phyloP scores from a whole-genome alignment of 2,797 vertebrate species.

The Sebastes goodei region DNA sequence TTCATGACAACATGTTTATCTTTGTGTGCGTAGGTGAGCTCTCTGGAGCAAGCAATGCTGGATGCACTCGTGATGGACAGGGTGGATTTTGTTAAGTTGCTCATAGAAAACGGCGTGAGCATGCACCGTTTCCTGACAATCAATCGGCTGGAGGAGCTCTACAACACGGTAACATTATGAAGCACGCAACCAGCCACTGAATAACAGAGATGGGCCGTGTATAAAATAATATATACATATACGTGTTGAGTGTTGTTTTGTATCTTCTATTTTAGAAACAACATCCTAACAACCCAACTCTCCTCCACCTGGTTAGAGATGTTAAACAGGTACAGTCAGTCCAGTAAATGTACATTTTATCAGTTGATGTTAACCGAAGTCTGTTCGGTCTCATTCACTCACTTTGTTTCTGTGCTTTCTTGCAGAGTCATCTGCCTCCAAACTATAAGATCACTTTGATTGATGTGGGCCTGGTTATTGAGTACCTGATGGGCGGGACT shows the following conservation, averaged over 20 bases:
- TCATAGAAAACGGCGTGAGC: constrained; percentile 99
- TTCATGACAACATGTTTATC: not conserved
- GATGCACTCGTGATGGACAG: constrained; percentile 98
- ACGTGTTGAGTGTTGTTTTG: not conserved
- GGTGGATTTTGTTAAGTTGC: constrained; percentile 97
- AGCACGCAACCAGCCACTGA: not conserved
- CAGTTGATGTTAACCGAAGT: not conserved
- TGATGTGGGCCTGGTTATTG: constrained; percentile 96
- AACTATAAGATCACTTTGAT: constrained; percentile 98
- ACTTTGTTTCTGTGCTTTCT: not conserved
- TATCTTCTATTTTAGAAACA: constrained; percentile 87
- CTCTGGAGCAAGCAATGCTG: constrained; percentile 97
- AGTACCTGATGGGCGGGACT: constrained; percentile 97
- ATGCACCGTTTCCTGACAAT: constrained; percentile 99
- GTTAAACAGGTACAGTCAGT: constrained; percentile 91
- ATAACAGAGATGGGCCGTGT: not conserved
- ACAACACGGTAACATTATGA: constrained; percentile 89
- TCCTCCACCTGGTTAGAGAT: constrained; percentile 95
- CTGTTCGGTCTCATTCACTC: not conserved
- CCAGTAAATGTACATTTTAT: not conserved
- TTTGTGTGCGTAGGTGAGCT: constrained; percentile 88
- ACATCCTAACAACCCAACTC: constrained; percentile 92
- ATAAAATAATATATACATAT: not conserved
- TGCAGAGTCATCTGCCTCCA: constrained; percentile 94
- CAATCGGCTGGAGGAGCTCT: constrained; percentile 95